Percentiles rank a stretch among this genome's conserved stretches.
phyloP scores from a whole-genome alignment of 2,113 vertebrate species.

The Corythoichthys intestinalis region DNA sequence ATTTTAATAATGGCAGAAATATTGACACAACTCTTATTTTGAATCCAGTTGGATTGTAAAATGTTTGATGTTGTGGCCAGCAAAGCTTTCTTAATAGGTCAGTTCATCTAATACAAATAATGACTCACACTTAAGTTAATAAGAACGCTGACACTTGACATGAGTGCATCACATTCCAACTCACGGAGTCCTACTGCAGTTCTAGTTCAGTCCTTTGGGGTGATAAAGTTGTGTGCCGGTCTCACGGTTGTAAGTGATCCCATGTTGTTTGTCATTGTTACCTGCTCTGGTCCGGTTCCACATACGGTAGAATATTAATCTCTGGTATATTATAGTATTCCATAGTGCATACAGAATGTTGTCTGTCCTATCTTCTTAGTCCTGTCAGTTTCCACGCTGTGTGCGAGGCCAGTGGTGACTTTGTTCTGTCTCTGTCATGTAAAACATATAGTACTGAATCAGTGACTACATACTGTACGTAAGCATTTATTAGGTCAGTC shows the following conservation, averaged over 20 bases:
- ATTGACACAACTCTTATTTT: background rate
- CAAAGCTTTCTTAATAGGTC: background rate
- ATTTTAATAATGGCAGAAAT: background rate
- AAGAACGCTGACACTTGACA: slow-evolving; percentile 15
- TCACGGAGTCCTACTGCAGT: slow-evolving; percentile 31
- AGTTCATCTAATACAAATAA: background rate
- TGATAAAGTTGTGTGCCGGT: slow-evolving; percentile 67
- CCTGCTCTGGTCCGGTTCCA: background rate
- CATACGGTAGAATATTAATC: background rate
- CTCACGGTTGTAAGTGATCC: slow-evolving; percentile 13
- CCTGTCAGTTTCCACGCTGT: slow-evolving; percentile 19
- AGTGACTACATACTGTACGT: slow-evolving; percentile 1
- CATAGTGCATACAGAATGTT: background rate
- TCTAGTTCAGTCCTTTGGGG: slow-evolving; percentile 42
- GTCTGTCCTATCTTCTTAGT: slow-evolving; percentile 22
- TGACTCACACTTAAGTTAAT: slow-evolving; percentile 12
- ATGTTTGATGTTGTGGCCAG: background rate
- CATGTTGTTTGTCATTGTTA: slow-evolving; percentile 37
- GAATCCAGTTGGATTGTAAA: background rate
- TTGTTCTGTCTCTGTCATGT: slow-evolving; percentile 54
- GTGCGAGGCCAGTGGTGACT: slow-evolving; percentile 45
- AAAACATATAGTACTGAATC: slow-evolving; percentile 28
- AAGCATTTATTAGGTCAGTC: slow-evolving; percentile 30
- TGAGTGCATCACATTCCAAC: slow-evolving; percentile 29
- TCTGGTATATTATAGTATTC: background rate